A percentile compares a stretch with the other conserved stretches of the same genome.
Evolutionary conservation across 2,888 invertebrate genomes (phyloP).

Genomic region (Dryococelus australis): DNA sequence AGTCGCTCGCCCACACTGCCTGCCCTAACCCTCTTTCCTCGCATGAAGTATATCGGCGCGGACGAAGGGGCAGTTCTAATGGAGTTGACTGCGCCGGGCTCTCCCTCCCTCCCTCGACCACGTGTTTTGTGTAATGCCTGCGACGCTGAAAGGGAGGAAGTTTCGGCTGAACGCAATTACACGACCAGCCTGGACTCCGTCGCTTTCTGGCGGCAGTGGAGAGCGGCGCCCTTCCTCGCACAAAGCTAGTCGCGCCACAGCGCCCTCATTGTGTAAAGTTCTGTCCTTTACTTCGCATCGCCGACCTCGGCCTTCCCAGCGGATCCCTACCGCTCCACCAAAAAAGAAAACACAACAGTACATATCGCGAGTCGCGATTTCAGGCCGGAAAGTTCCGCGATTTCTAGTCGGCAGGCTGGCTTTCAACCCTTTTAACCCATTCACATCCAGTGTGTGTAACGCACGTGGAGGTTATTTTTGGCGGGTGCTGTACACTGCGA

Average conservation of each 20-base stretch:
- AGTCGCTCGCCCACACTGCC: neutral
- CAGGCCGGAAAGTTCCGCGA: too few species aligned
- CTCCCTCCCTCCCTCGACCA: neutral
- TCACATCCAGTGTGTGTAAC: too few species aligned
- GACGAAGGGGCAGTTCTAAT: neutral
- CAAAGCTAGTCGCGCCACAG: neutral
- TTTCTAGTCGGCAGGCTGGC: too few species aligned
- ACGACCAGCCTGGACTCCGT: neutral
- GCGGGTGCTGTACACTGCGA: too few species aligned
- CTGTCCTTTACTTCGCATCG: neutral
- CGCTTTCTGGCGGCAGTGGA: neutral
- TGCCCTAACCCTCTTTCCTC: neutral
- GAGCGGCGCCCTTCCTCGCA: neutral
- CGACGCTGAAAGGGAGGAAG: conserved; percentile 9
- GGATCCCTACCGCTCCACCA: too few species aligned
- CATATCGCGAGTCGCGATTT: too few species aligned
- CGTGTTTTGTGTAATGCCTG: neutral
- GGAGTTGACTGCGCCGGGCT: neutral
- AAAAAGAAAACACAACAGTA: too few species aligned
- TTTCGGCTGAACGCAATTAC: conserved; percentile 16
- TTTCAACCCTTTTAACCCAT: too few species aligned
- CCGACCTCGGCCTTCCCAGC: neutral
- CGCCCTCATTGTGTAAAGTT: neutral
- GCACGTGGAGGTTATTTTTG: too few species aligned
- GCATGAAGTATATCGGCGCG: neutral